Evolutionary conservation across 2,888 invertebrate species (phyloP).

Genomic region (Hypselothyrea guttata): DNA sequence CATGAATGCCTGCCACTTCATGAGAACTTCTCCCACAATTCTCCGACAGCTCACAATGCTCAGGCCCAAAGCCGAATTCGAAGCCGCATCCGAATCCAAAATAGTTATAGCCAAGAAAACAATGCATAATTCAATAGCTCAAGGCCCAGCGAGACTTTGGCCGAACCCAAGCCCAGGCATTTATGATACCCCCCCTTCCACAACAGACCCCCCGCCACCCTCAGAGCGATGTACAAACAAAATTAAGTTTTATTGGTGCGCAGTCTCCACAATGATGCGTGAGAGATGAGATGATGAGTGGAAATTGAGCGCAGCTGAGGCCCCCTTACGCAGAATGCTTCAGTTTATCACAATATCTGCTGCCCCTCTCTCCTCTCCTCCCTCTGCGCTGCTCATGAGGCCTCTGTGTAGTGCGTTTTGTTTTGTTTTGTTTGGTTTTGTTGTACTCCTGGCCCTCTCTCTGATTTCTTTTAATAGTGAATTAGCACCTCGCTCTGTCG

Average conservation of each 20-base stretch:
- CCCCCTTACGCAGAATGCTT: background rate
- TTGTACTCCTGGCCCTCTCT: slow-evolving; percentile 37
- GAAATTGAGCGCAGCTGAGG: slow-evolving; percentile 54
- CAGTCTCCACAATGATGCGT: slow-evolving; percentile 41
- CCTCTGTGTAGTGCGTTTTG: slow-evolving; percentile 8
- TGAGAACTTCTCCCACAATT: slow-evolving; percentile 67
- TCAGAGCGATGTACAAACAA: slow-evolving; percentile 69
- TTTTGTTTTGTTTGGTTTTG: too few species aligned
- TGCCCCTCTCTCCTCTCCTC: background rate
- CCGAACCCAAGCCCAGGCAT: slow-evolving; percentile 18
- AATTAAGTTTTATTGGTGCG: slow-evolving; percentile 78
- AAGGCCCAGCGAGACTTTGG: slow-evolving; percentile 37
- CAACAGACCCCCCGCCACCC: background rate
- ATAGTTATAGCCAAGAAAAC: slow-evolving; percentile 26
- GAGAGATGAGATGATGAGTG: slow-evolving; percentile 69
- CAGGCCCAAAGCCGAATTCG: background rate
- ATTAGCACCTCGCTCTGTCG: slow-evolving; percentile 67
- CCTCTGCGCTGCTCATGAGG: slow-evolving; percentile 1
- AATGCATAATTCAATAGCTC: slow-evolving; percentile 71
- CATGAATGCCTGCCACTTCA: slow-evolving; percentile 70
- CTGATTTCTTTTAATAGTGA: slow-evolving; percentile 79
- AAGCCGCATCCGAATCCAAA: background rate
- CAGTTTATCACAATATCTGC: too few species aligned
- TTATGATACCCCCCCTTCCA: slow-evolving; percentile 24
- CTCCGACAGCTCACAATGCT: slow-evolving; percentile 3